phyloP scores from a whole-genome alignment of 2,797 vertebrate species.

The Tenualosa ilisha region DNA sequence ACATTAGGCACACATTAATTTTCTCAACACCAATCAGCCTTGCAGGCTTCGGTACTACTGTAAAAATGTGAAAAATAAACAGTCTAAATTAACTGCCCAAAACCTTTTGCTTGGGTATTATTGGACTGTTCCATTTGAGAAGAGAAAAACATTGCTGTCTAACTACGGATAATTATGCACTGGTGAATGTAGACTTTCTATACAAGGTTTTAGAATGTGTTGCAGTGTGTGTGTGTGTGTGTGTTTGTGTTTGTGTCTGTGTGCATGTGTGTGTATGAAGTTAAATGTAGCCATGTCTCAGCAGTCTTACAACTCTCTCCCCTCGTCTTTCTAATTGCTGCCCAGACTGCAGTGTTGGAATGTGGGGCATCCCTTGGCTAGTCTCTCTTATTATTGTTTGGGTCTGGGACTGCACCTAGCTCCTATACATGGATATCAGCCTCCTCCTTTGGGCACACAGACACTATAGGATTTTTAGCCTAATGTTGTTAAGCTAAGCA shows the following conservation, averaged over 20 bases:
- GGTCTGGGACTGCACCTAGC: not conserved
- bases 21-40: not conserved
- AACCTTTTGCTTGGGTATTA: not conserved
- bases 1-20: constrained; percentile 10
- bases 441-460: not conserved
- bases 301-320: not conserved
- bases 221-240: too few relatives aligned
- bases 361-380: not conserved
- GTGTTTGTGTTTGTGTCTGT: too few relatives aligned
- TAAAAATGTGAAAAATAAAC: constrained; percentile 3
- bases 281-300: not conserved
- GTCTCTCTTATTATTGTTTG: not conserved
- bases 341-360: not conserved
- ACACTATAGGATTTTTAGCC: not conserved
- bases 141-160: not conserved
- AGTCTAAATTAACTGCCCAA: not conserved
- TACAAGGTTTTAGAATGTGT: not conserved
- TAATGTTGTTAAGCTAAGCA: not conserved
- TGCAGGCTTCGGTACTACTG: not conserved
- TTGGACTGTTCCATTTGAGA: not conserved
- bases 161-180: not conserved
- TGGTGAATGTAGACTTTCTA: not conserved
- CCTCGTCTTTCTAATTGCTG: not conserved
- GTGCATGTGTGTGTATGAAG: not conserved
- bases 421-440: not conserved